Base-by-base conservation (phyloP, 2,888 invertebrate genomes). In the Phengaris alcon region DNA sequence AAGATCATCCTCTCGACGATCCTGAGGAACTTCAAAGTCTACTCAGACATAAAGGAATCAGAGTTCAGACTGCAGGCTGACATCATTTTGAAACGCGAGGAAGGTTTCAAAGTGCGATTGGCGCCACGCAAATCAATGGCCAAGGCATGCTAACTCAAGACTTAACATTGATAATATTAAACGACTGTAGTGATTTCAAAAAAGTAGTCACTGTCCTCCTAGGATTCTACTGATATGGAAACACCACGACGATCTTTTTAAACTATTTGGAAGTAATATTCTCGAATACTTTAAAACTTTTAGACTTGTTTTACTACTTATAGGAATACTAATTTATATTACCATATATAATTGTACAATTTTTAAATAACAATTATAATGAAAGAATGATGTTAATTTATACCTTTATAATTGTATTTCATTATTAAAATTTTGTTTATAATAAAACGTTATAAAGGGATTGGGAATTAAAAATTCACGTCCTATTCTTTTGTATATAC, bases 1-100 rank as follows among this genome's bases (percentile, higher is more conserved):
- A 97, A 97, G 90, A 96, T 97, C 77, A 94, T 97, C 77, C 91
- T 97, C 35, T 96, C 97, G 7, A 97, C 96, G 76, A 95, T 97
- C 81, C 84, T 97, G 80, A 94, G 97, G 81, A 96, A 95, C 84
- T 97, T 95, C 94, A 94, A 94, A 77, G 94, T 97, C n/a, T 85
- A 94, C 77, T 96, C 96, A 6, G 95, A 96, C 84, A 88, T 95
- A 44, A 94, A 94, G 76, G 96, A 96, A 82, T 88, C 94, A 44
- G 96, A 97, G 81, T 97, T 96, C 88, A 93, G 94, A 84, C 93
- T 97, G 22, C 96, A 96, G 87, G 96, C 95, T 64, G 97, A 97
- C 84, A 96, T 97, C 79, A 97, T 97, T 82, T 88, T 97, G 77
- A 97, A 97, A 87, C 95, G 96, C 74, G 94, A 95, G 68, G 96